phyloP scores from a whole-genome alignment of 2,797 vertebrate species.

The Tamandua tetradactyla region DNA sequence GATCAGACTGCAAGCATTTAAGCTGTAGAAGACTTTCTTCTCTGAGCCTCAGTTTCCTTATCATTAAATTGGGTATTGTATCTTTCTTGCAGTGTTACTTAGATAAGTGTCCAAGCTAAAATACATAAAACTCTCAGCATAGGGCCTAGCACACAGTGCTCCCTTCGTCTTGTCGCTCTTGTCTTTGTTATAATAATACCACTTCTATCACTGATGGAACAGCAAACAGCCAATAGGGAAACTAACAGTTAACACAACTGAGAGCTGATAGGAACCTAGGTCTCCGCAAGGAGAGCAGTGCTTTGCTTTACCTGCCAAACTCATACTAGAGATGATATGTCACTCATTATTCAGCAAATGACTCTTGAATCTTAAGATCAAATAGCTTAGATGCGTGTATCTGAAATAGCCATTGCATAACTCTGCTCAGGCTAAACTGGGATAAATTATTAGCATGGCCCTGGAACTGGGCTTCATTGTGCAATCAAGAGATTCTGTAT shows the following conservation, averaged over 20 bases:
- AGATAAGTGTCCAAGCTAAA: not conserved
- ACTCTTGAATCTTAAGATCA: constrained; percentile 56
- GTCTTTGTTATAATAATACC: not conserved
- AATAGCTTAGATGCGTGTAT: constrained; percentile 43
- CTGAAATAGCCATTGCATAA: constrained; percentile 74
- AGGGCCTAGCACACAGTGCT: not conserved
- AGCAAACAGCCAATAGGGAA: not conserved
- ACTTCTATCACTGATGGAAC: not conserved
- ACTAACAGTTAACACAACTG: constrained; percentile 16
- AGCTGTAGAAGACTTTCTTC: not conserved
- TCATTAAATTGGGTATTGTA: not conserved
- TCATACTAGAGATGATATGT: not conserved
- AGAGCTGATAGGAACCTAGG: not conserved
- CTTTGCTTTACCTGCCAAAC: constrained; percentile 32
- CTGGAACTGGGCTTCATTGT: constrained; percentile 82
- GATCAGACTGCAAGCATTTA: not conserved
- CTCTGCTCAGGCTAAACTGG: constrained; percentile 79
- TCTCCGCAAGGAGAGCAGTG: constrained; percentile 6
- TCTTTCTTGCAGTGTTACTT: not conserved
- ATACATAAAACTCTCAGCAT: not conserved
- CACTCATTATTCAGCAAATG: constrained; percentile 46
- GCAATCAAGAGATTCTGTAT: constrained; percentile 85
- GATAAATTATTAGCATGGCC: constrained; percentile 78
- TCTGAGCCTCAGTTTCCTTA: constrained; percentile 9
- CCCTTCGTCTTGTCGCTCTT: not conserved